phyloP scores from a whole-genome alignment of 1,140 invertebrate species.

The Drosophila albomicans region DNA sequence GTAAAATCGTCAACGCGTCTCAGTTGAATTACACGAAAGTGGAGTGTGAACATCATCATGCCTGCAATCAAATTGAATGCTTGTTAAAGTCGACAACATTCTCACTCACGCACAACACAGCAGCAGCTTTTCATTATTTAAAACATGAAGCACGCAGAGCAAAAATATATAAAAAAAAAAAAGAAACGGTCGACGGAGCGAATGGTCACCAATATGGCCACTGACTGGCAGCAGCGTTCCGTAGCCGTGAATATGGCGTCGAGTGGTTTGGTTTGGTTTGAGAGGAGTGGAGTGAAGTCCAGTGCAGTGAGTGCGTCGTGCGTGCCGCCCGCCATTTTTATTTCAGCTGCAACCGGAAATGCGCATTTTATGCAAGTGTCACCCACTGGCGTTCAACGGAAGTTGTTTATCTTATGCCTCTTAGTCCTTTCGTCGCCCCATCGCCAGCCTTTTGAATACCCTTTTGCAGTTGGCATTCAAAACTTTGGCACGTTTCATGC shows the following conservation, averaged over 20 bases:
- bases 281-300: background rate
- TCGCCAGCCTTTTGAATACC: background rate
- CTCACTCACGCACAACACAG: background rate
- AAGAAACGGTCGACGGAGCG: constrained; percentile 8
- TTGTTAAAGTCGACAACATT: constrained; percentile 1
- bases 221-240: constrained; percentile 31
- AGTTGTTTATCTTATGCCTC: constrained; percentile 59
- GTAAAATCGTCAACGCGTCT: background rate
- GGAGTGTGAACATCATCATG: background rate
- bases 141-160: constrained; percentile 16
- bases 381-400: constrained; percentile 49
- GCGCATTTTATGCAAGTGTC: constrained; percentile 64
- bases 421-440: background rate
- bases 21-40: constrained; percentile 8
- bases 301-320: constrained; percentile 11
- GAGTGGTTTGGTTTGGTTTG: background rate
- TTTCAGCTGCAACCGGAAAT: constrained; percentile 55
- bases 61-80: constrained; percentile 41
- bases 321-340: constrained; percentile 49
- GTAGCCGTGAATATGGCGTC: constrained; percentile 23
- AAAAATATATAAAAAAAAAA: constrained; percentile 4
- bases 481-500: constrained; percentile 1
- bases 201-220: constrained; percentile 45
- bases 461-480: constrained; percentile 6
- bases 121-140: constrained; percentile 24